Conservation (phyloP, 1,140 invertebrate genomes). For the Periplaneta americana region DNA sequence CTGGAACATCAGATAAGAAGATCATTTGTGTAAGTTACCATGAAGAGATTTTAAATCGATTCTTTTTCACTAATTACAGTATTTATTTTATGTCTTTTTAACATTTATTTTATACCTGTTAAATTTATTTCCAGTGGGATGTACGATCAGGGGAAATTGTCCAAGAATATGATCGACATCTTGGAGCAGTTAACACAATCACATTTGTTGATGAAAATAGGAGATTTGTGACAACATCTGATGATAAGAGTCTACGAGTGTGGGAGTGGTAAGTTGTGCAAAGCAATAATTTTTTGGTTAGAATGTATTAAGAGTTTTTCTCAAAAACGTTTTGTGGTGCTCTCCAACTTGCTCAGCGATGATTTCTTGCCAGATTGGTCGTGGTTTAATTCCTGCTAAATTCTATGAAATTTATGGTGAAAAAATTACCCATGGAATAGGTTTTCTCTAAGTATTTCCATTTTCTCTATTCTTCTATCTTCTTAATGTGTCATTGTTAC, state of each 20-base stretch:
- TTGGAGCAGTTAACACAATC: constrained; percentile 97
- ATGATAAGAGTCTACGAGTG: constrained; percentile 97
- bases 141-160: constrained; percentile 89
- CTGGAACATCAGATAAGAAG: constrained; percentile 98
- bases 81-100: neutral
- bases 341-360: too few relatives aligned
- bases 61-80: neutral
- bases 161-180: constrained; percentile 98
- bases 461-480: too few relatives aligned
- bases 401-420: too few relatives aligned
- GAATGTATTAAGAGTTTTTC: too few relatives aligned
- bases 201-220: constrained; percentile 99
- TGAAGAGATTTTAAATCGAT: neutral
- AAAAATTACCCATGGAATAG: too few relatives aligned
- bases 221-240: constrained; percentile 96
- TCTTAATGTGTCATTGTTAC: too few relatives aligned
- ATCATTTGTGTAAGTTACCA: constrained; percentile 86
- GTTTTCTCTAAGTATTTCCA: too few relatives aligned
- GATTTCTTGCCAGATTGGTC: too few relatives aligned
- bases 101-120: neutral
- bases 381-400: too few relatives aligned
- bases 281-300: too few relatives aligned
- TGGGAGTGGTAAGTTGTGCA: constrained; percentile 90
- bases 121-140: constrained; percentile 73
- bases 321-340: too few relatives aligned